These are phyloP conservation scores for Cryptomyrus ogoouensis DNA, from an alignment of 2,113 vertebrate genomes.

Conservation along the genomic window DNA sequence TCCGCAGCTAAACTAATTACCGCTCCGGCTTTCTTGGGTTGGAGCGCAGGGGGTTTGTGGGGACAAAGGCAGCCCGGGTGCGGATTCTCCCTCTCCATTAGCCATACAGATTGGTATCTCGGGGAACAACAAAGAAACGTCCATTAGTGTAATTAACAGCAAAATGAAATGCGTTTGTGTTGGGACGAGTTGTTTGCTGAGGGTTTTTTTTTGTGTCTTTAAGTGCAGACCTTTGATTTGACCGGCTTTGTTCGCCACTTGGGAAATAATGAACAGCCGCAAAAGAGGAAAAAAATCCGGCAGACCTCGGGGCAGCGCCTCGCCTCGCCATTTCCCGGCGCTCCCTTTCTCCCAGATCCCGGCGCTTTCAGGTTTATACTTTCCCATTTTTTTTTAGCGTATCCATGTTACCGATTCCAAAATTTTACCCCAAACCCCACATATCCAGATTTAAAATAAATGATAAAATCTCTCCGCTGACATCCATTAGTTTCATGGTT, in stretches of 20 bases:
- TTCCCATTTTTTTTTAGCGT: neutral
- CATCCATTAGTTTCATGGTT: constrained; percentile 6
- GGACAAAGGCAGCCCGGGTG: constrained; percentile 58
- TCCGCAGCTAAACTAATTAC: constrained; percentile 62
- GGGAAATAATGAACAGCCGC: constrained; percentile 15
- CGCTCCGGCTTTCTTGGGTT: constrained; percentile 36
- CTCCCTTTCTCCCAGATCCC: neutral
- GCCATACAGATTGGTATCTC: constrained; percentile 34
- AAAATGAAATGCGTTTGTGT: constrained; percentile 18
- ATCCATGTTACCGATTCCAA: neutral
- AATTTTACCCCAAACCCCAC: constrained; percentile 3
- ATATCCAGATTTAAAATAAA: constrained; percentile 15
- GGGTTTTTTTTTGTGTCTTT: constrained; percentile 1
- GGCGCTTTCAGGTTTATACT: neutral
- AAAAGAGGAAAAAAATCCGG: neutral
- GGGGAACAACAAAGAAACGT: constrained; percentile 13
- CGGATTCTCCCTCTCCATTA: constrained; percentile 44
- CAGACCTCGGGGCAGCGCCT: neutral
- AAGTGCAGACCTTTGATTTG: constrained; percentile 19
- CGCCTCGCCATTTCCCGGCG: neutral
- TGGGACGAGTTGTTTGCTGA: constrained; percentile 1
- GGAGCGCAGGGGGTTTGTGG: constrained; percentile 44
- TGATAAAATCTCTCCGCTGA: neutral
- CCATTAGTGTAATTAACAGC: constrained; percentile 26
- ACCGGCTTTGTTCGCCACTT: constrained; percentile 12